Evolutionary conservation across 2,888 invertebrate species (phyloP), one percentile per base, ranked within the genome.

Genomic region (Mimumesa dahlbomi): DNA sequence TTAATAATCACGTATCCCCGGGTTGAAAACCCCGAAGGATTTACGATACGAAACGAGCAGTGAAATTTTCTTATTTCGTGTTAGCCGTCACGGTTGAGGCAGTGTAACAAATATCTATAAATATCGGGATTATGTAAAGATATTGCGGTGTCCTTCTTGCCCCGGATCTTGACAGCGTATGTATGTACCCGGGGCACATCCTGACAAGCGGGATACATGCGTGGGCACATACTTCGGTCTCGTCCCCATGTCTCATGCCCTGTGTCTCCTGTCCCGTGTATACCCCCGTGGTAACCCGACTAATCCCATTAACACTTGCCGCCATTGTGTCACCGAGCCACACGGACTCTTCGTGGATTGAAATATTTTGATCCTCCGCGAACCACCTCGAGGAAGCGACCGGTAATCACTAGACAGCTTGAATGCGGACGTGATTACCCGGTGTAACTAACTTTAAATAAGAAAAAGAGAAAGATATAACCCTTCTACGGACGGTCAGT

Each of bases 241-340:
- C 52, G 67, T 67, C 40, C 58, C 57, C 61, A 49, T 58, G 63
- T 54, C 68, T 66, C 73, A 45, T 67, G 75, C 72, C 75, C 73
- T 73, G 62, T 75, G 75, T 73, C 74, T 76, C 75, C 73, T 77
- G 75, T 76, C 67, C 70, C 53, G 69, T 64, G 77, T 73, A 76
- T 72, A 70, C 49, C 52, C 78, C 73, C 73, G 64, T 77, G 64
- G 79, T 75, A 81, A 77, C 78, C 78, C 79, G 71, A 71, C 76
- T 85, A 85, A 85, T 85, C 85, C 83, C 82, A 84, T 85, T 85
- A 85, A 83, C 84, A 82, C 84, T 83, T 85, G 84, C 82, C 84
- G 79, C 70, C 65, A 76, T 77, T 79, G 80, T 83, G 81, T 76
- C 82, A 76, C 76, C 76, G 75, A 65, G 75, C 77, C 58, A 74